Evolutionary conservation across 2,797 vertebrate species (phyloP), one percentile per base, ranked within the genome.

Genomic region (Thalassophryne amazonica): DNA sequence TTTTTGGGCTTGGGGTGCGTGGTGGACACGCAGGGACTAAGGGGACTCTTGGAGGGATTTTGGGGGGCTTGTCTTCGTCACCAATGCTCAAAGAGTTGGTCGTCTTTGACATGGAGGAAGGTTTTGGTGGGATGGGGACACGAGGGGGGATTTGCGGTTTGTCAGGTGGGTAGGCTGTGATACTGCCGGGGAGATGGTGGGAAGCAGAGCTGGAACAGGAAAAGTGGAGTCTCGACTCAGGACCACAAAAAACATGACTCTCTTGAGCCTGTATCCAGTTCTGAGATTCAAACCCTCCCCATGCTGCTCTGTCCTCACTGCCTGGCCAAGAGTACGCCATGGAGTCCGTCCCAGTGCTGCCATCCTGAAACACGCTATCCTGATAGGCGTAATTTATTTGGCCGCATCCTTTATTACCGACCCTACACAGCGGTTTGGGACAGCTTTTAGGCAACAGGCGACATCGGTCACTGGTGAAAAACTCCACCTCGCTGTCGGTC

Each of bases 1-100:
- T 94, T 74, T 98, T 99, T 34, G 97, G 97, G 24, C 96, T 99
- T 0, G 94, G 93, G 0, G 94, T 92, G 22, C 96, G 93, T 2
- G 93, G 94, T 13, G 90, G 91, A 64, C 90, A 90, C 29, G 86
- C 74, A 0, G 93, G 93, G 7, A 89, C 83, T 19, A 97, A 11
- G 13, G 97, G 97, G 8, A 96, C 92, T 48, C 97, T 76, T 0
- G 97, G 97, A 0, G 96, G 97, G 1, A 99, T 90, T 68, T 93
- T 94, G 0, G 97, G 97, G 10, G 97, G 96, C 67, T 89, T 89
- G 68, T 96, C 94, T 13, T 92, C 91, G 4, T 95, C 91, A 0
- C 73, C 78, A 1, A 90, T 80, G 39, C 90, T 85, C 0, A 77
- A 76, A 1, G n/a, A n/a, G n/a, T n/a, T n/a, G n/a, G n/a, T n/a